Base-by-base conservation (phyloP, 1,140 invertebrate species). In the Trichonephila inaurata region DNA sequence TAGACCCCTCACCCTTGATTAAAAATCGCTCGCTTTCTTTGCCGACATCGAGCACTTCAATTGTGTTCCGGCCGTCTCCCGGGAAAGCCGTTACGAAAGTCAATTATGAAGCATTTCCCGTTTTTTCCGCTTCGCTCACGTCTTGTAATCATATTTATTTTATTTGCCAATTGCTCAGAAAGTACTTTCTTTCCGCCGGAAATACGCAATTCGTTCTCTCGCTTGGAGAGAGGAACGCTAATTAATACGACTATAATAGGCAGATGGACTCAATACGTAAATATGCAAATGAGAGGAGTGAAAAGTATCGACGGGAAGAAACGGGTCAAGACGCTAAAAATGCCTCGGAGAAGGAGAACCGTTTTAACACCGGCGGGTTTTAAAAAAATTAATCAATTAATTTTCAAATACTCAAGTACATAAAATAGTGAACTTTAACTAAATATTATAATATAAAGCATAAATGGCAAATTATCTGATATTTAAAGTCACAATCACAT, bases 21-120 rank as follows among this genome's bases (percentile, higher is more conserved):
- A 93, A 93, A 93, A 93, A 93, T 87, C 66, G 66, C 83, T 88
- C 86, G 51, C 40, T 93, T 89, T 93, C 91, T 92, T 92, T 92
- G 82, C 44, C 64, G 51, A 40, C 58, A 83, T 85, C 77, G 60
- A 24, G 21, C 69, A 61, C 69, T 85, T 92, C 90, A 92, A 92
- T 85, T 85, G 83, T 85, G 58, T 85, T 85, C 33, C 83, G 51
- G 44, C 58, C 58, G 58, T 62, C 89, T 82, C 72, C 51, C 16
- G 89, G 89, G 89, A 91, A 91, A 91, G 69, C 89, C 60, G 89
- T 51, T 91, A 91, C 89, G 69, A 91, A 72, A 91, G 89, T 91
- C 89, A 91, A 91, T 91, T 91, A 91, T 77, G 51, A 61, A 62
- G 58, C 33, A 85, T 85, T 60, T 60, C 58, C 51, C 83, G n/a